Evolutionary conservation across 2,113 vertebrate genomes (phyloP), one percentile per base, ranked within the genome.

Genomic region (Gadus chalcogrammus): DNA sequence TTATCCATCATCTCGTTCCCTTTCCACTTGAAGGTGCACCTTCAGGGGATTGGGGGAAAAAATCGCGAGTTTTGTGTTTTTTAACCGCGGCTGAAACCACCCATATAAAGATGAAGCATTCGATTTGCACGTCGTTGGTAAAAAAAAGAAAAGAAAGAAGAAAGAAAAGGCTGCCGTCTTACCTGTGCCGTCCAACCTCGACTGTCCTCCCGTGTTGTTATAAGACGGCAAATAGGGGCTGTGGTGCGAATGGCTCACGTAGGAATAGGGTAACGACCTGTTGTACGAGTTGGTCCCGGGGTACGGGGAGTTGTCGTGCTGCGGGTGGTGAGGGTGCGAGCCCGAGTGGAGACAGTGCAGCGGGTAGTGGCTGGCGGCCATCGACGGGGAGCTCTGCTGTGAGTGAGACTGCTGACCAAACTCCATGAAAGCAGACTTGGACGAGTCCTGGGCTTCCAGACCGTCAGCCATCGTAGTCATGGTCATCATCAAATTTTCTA

Each of bases 381-480:
- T 97, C 85, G 95, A 96, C 85, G 93, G 95, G 84, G 92, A 96
- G 80, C 92, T 94, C 83, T 93, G 94, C 81, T 91, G 94, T 78
- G 93, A 95, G 84, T 92, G 94, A 84, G 94, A 94, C 88, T 98
- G 95, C 87, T 97, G 96, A 90, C 95, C 95, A 93, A 97, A 97
- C 94, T 97, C 95, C 95, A 97, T 97, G 95, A 97, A 97, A 87
- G 96, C 95, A 82, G 97, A 97, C 93, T 98, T 99, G 92, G 96
- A 97, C 88, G 97, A 98, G 94, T 99, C 97, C 92, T 96, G 96
- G 93, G 95, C 93, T 91, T 98, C 96, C 94, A 97, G 93, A 93
- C 96, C 96, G 93, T 97, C 97, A 97, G 97, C 96, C 96, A 98
- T 97, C 94, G 96, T 94, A 92, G 95, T 99, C 97, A 99, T 98